A percentile compares a stretch with the other conserved stretches of the same genome.
Evolutionary conservation across 2,113 vertebrate genomes (phyloP).

Genomic region (Saccopteryx bilineata): DNA sequence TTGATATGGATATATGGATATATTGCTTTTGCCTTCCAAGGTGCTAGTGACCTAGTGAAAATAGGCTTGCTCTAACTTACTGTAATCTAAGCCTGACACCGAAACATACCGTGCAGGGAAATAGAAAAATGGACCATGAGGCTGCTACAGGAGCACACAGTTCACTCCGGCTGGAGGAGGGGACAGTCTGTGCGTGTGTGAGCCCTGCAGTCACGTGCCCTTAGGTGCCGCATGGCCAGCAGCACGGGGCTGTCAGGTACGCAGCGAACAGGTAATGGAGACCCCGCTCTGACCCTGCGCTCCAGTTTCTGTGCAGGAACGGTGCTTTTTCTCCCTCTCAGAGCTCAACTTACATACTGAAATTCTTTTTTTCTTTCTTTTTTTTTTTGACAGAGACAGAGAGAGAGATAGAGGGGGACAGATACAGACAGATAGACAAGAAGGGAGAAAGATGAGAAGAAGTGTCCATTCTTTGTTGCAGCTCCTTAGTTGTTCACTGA

Average conservation of each 20-base stretch:
- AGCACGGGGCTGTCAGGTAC: background rate
- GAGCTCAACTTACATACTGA: slow-evolving; percentile 41
- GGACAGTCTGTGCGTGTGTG: background rate
- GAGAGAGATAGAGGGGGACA: no score
- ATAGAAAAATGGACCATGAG: slow-evolving; percentile 32
- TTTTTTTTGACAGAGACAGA: no score
- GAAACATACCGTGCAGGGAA: slow-evolving; percentile 6
- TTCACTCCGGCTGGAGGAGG: background rate
- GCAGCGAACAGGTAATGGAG: background rate
- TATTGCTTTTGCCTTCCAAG: slow-evolving; percentile 14
- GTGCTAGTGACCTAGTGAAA: slow-evolving; percentile 5
- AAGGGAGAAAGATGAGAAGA: no score
- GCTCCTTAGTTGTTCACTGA: no score
- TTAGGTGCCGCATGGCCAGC: background rate
- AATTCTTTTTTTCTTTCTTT: slow-evolving; percentile 33
- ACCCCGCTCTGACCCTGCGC: background rate
- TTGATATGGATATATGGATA: slow-evolving; percentile 23
- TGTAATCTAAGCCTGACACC: background rate
- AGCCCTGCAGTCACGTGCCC: background rate
- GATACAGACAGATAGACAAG: no score
- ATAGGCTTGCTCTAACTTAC: slow-evolving; percentile 19
- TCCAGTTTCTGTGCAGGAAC: slow-evolving; percentile 6
- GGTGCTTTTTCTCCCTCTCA: background rate
- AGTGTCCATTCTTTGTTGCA: no score
- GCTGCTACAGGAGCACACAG: background rate